These are phyloP conservation scores for Anolis sagrei DNA, from an alignment of 2,113 vertebrate species.

Conservation along the genomic window DNA sequence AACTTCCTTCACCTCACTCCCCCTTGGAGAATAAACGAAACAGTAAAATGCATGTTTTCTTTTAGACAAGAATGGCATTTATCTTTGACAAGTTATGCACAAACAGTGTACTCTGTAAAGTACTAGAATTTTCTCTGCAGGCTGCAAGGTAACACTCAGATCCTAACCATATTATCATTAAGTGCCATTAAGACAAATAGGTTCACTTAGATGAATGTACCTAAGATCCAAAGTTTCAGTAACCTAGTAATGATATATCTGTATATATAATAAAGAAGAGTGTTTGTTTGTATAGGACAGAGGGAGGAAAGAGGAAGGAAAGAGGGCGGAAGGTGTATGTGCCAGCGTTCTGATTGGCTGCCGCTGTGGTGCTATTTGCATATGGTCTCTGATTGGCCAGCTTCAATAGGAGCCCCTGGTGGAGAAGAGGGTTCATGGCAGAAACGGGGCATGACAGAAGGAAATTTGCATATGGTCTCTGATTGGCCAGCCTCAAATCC, in stretches of 20 bases:
- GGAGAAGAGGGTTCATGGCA: too few species aligned
- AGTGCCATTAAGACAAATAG: not conserved
- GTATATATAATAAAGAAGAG: too few species aligned
- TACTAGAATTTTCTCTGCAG: not conserved
- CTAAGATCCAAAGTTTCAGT: not conserved
- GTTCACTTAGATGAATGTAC: not conserved
- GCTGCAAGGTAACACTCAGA: not conserved
- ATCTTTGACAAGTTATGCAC: constrained; percentile 2
- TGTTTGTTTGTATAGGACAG: too few species aligned
- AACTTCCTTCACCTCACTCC: not conserved
- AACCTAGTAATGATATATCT: not conserved
- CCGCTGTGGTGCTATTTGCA: too few species aligned
- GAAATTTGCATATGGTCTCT: too few species aligned
- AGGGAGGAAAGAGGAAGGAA: too few species aligned
- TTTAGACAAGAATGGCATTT: not conserved
- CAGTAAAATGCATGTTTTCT: not conserved
- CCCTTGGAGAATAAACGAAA: constrained; percentile 9
- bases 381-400: too few species aligned
- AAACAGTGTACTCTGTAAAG: not conserved
- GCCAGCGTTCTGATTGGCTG: too few species aligned
- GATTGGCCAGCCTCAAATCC: too few species aligned
- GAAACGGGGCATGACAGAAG: too few species aligned
- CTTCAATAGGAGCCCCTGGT: too few species aligned
- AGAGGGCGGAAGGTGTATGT: too few species aligned
- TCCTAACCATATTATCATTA: not conserved